Conservation (phyloP, 2,113 vertebrate species). For the Sebastes fasciatus region DNA sequence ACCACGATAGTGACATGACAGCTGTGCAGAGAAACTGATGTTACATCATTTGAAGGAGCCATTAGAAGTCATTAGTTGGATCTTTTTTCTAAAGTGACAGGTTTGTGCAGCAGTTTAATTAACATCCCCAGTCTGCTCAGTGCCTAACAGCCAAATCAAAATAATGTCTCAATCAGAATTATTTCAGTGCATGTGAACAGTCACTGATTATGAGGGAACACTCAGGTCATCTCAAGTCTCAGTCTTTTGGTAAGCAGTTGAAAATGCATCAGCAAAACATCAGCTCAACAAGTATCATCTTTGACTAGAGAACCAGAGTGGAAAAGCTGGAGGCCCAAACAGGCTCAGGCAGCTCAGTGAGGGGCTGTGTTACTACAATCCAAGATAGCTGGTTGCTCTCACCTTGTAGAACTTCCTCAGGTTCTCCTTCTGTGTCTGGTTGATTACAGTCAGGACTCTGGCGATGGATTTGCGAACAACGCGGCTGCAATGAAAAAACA, state of each 20-base stretch:
- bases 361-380: no score
- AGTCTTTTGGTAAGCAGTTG: slow-evolving; percentile 78
- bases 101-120: no score
- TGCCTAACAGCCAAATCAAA: rapidly evolving
- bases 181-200: neutral
- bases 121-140: no score
- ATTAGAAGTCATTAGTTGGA: neutral
- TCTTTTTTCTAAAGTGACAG: neutral
- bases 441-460: slow-evolving; percentile 96
- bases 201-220: neutral
- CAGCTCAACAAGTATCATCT: slow-evolving; percentile 72
- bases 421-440: slow-evolving; percentile 99
- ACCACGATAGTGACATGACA: neutral
- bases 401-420: slow-evolving; percentile 99
- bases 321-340: neutral
- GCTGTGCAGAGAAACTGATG: no score
- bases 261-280: slow-evolving; percentile 70
- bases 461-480: slow-evolving; percentile 98
- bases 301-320: slow-evolving; percentile 23
- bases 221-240: slow-evolving; percentile 58
- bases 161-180: neutral
- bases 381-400: slow-evolving; percentile 4
- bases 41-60: no score
- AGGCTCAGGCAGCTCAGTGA: no score
- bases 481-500: slow-evolving; percentile 80